Base-by-base conservation (phyloP, 1,140 invertebrate genomes). In the Drosophila serrata region DNA sequence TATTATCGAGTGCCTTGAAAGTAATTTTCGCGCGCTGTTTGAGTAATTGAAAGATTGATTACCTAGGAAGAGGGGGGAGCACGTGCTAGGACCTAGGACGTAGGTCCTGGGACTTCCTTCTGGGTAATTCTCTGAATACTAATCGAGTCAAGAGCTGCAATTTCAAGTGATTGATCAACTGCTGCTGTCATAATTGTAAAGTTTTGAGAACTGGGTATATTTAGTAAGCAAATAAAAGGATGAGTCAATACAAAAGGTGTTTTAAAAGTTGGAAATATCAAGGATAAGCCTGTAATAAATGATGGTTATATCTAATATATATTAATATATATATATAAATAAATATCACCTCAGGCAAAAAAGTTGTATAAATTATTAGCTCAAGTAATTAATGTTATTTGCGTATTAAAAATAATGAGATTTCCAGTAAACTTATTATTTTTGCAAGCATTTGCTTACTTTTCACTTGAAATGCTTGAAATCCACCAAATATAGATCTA, bases 11-110 rank as follows among this genome's bases (percentile, higher is more conserved):
- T 40, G 62, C 29, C 40, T 13, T 1, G 24, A 6, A 17, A 11
- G 43, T 29, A 51, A 70, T 77, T 77, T 74, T 58, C 6, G 62
- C 31, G 49, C 42, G 56, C 75, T 40, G 75, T 78, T 57, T 37
- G 29, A 33, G 42, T 69, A 78, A 78, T 77, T 77, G 74, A 58
- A 77, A 77, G 79, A 81, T 81, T 81, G 79, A 81, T 81, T 79
- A 79, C 69, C 77, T 42, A 6, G 33, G 24, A n/a, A 13, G 40
- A 2, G 35, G 27, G 13, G 13, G 24, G 3, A 69, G 74, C 73
- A 76, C 62, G 74, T 61, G 73, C 55, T 77, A 72, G 51, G 19
- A 27, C 37, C 46, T 39, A 42, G 35, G 48, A 4, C 37, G 37
- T 39, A 42, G 35, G 48, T 2, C 27, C 24, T n/a, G 0, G 43